Evolutionary conservation across 2,888 invertebrate genomes (phyloP), one percentile per base, ranked within the genome.

Genomic region (Odontomyia ornata): DNA sequence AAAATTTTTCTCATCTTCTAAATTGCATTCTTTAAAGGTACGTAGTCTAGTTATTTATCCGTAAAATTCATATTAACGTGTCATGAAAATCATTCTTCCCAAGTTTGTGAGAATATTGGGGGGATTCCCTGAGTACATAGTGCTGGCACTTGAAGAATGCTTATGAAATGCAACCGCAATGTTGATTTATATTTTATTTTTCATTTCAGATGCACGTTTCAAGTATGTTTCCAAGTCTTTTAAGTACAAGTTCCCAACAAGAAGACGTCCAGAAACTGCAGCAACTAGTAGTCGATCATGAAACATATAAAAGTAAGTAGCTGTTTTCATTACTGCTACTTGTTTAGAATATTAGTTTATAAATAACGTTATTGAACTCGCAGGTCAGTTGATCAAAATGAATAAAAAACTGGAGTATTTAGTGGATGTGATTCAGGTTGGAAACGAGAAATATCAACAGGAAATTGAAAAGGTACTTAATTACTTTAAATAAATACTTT

Each of bases 381-480:
- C 60, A 73, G 73, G 28, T 25, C 73, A 73, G 60, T 9, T 73
- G 3, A 4, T 43, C 30, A 73, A 30, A 9, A 36, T 73, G 25
- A 73, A 73, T 23, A 57, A n/a, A 9, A 36, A 28, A 21, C 21
- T 73, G 36, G 43, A 73, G 36, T 11, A 73, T 43, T 57, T 73
- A 1, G 13, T 73, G 0, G 28, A 73, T n/a, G 21, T 36, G 1
- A 69, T 69, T 28, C 30, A 73, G 47, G 43, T 43, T 43, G 43
- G 43, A 36, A n/a, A 67, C 2, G 43, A 21, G 46, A 36, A 43
- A 43, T 43, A 46, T 21, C 18, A 67, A 56, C 15, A 57, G 21
- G 73, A 73, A 57, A 73, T 73, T 21, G 43, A 57, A 21, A 30
- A 30, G 73, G 73, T 73, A 73, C 1, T 62, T 62, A n/a, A n/a